Evolutionary conservation across 2,797 vertebrate species (phyloP), one percentile per base, ranked within the genome.

Genomic region (Passerculus sandwichensis): DNA sequence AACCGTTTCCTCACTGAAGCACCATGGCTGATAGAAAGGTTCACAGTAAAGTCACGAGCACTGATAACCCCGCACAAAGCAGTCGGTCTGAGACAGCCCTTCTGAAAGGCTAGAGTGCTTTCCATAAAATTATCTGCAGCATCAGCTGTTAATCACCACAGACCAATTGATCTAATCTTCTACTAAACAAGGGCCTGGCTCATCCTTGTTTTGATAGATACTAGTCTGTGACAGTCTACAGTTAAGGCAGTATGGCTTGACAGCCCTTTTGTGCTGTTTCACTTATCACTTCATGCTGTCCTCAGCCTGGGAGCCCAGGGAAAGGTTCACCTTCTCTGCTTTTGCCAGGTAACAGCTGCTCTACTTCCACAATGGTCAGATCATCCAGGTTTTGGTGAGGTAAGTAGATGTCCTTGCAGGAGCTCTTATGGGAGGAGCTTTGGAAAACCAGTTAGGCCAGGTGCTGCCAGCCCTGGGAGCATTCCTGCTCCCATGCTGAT

Each of bases 401-500:
- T 77, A 93, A 91, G 64, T 90, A 94, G 88, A 90, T 69, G 77
- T 82, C 94, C 94, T 89, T 84, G 85, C 50, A 71, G 88, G 74
- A 94, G 94, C 88, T 94, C 62, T 44, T 54, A 23, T 36, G 54
- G 94, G 95, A 95, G 96, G 92, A 95, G 94, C 88, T 79, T 91
- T 79, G 67, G 77, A 82, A 96, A 96, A 96, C 93, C 83, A 93
- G 94, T 87, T 47, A 51, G 81, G 82, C 91, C 96, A 82, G 90
- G 96, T 93, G 85, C 44, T 0, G 0, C 74, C 90, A 87, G 96
- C 74, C 84, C 40, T 4, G 17, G 67, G 95, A 95, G 83, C 91
- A 94, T 96, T 95, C 91, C 88, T 93, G 74, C 56, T 87, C 92
- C 89, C 77, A 85, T 91, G 88, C 88, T 96, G 85, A 88, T 94